Base-by-base conservation (phyloP, 2,888 invertebrate species). In the Ceriagrion tenellum region DNA sequence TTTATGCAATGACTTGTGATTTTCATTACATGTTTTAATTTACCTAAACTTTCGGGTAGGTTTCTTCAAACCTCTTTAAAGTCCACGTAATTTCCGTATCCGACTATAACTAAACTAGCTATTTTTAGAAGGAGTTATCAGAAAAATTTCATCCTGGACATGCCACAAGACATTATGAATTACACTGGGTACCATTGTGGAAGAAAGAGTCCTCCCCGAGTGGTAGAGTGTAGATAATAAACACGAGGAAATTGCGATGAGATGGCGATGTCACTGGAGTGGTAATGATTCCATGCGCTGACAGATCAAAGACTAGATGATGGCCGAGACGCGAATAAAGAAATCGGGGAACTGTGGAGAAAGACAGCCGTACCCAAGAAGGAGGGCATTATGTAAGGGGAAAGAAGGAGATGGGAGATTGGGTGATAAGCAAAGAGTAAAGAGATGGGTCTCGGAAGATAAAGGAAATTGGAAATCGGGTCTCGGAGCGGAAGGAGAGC, bases 381-480 rank as follows among this genome's bases (percentile, higher is more conserved):
- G 47, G 47, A 47, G 47, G 47, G 4, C 47, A 47, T 47, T 47
- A 47, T 47, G 47, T 47, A 47, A 26, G 26, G 26, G 69, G 69
- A 26, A 18, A 69, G 16, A 81, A 74, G 81, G 8, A 13, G 81
- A 81, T 81, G 81, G n/a, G 35, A 35, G 81, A 81, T 81, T 35
- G 81, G 30, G n/a, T 69, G 69, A 69, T 69, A 69, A 69, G 69
- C 35, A 81, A 35, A 35, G 35, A 81, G 81, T 20, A 81, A 81
- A 81, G 30, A 81, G 81, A 81, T 81, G 81, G 81, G 81, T 81
- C 35, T 81, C 35, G 30, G 35, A 81, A 81, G 81, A 81, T 81
- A 81, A 81, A 81, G 81, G 81, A 81, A 81, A 81, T 81, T 81
- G 30, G 81, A 81, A 81, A 35, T 81, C 81, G 81, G 30, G 81